Percentiles rank a stretch among this genome's conserved stretches.
Conservation (phyloP, 2,888 invertebrate genomes). For the Synergus umbraculus region DNA sequence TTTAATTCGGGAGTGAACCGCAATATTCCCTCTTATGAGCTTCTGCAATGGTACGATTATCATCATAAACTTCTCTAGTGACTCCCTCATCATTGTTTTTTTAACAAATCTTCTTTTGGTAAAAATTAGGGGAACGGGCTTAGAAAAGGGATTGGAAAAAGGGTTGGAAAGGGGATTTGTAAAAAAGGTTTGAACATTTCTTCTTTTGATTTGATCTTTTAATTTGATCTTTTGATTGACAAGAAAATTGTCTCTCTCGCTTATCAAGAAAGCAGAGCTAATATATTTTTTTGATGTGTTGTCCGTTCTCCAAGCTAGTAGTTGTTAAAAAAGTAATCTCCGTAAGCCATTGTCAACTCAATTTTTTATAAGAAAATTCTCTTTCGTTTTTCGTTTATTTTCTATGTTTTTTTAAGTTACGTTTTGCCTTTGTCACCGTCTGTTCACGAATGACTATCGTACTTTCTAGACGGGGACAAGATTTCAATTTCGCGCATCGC, state of each 20-base stretch:
- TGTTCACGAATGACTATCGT: neutral
- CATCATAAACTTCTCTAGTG: neutral
- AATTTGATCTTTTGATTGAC: too few relatives aligned
- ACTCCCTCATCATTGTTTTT: neutral
- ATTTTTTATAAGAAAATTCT: neutral
- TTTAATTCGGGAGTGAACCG: neutral
- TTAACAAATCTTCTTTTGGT: neutral
- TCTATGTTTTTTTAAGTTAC: neutral
- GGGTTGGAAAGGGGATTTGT: too few relatives aligned
- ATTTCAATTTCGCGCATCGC: constrained; percentile 7
- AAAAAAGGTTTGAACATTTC: too few relatives aligned
- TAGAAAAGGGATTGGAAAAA: too few relatives aligned
- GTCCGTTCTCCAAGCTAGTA: neutral
- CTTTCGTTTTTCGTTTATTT: neutral
- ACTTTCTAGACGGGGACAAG: constrained; percentile 2
- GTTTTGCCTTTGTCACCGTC: neutral
- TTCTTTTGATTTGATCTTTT: too few relatives aligned
- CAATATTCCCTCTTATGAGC: neutral
- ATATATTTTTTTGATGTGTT: neutral
- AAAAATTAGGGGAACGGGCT: too few relatives aligned
- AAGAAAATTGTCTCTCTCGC: too few relatives aligned
- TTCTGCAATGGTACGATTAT: neutral
- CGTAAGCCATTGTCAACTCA: neutral
- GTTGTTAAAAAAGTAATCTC: neutral
- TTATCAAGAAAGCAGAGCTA: too few relatives aligned